Base-by-base conservation (phyloP, 2,797 vertebrate genomes). In the Mastacembelus armatus region DNA sequence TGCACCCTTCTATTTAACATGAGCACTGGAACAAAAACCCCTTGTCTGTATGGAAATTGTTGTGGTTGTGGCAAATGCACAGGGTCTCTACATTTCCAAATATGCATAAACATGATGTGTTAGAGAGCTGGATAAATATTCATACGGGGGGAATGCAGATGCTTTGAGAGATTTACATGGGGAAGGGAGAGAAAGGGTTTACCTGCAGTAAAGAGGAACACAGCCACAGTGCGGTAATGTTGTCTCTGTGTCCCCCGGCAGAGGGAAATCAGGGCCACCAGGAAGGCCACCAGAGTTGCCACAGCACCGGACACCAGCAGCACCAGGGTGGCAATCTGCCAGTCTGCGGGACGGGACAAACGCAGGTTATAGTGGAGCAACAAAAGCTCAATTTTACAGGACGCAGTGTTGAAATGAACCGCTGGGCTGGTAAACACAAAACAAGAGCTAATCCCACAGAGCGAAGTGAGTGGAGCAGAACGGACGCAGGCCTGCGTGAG, bases 241-340 rank as follows among this genome's bases (percentile, higher is more conserved):
- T 76, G 87, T 54, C 89, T 92, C 69, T 94, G 92, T 0, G 91
- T 94, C 14, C 93, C 93, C 44, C 85, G 82, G 88, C 94, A 95
- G 32, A 95, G 85, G 12, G 93, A 94, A 48, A 94, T 87, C 59
- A 95, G 79, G 14, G 93, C 91, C 56, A 94, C 84, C 48, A 95
- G 65, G 57, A 95, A 94, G 5, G 93, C 91, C 86, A 94, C 72
- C 71, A 95, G 83, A 0, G 94, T 94, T 2, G 91, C 80, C 2
- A 86, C 86, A 0, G 93, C 93, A 0, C 94, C 94, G 0, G 86
- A 65, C 62, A 93, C 83, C 71, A 95, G 86, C 80, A 95, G 85
- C 81, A 95, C 92, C 79, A 95, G 76, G 18, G 94, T 93, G 78
- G 94, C 93, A 18, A 95, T 90, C 92, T 95, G 94, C 94, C 95